phyloP scores from a whole-genome alignment of 2,888 invertebrate genomes.

The Vesta saturnalis region DNA sequence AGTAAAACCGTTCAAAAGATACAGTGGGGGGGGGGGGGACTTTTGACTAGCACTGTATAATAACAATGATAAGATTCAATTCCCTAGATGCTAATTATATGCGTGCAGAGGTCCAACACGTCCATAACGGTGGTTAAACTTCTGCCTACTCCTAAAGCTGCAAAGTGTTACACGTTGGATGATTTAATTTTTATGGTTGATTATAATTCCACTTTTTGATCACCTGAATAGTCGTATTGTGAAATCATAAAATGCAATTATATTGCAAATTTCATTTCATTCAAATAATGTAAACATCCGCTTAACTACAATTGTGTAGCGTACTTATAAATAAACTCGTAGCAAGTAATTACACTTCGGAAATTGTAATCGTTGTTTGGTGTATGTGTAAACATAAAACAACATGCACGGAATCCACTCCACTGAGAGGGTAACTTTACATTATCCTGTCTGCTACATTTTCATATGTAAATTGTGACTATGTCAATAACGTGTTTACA shows the following conservation, averaged over 20 bases:
- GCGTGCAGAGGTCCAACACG: background rate
- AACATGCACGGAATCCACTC: conserved; percentile 17
- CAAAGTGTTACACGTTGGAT: background rate
- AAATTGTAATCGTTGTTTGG: conserved; percentile 21
- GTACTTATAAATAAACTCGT: conserved; percentile 9
- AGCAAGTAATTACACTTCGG: conserved; percentile 21
- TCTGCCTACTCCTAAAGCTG: background rate
- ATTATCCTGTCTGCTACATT: conserved; percentile 8
- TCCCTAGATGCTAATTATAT: background rate
- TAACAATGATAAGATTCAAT: conserved; percentile 1
- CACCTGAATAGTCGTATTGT: background rate
- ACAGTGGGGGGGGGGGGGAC: too few species aligned
- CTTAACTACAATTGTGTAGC: background rate
- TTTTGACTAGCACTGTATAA: too few species aligned
- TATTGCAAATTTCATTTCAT: background rate
- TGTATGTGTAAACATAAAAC: conserved; percentile 19
- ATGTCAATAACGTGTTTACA: conserved; percentile 9
- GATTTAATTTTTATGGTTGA: background rate
- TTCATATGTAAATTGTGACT: conserved; percentile 7
- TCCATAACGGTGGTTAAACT: background rate
- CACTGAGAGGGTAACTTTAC: conserved; percentile 8
- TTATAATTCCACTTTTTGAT: background rate
- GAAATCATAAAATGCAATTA: too few species aligned
- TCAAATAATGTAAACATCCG: background rate
- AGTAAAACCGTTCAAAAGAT: too few species aligned